Base-by-base conservation (phyloP, 2,113 vertebrate species). In the Phoenicopterus ruber region DNA sequence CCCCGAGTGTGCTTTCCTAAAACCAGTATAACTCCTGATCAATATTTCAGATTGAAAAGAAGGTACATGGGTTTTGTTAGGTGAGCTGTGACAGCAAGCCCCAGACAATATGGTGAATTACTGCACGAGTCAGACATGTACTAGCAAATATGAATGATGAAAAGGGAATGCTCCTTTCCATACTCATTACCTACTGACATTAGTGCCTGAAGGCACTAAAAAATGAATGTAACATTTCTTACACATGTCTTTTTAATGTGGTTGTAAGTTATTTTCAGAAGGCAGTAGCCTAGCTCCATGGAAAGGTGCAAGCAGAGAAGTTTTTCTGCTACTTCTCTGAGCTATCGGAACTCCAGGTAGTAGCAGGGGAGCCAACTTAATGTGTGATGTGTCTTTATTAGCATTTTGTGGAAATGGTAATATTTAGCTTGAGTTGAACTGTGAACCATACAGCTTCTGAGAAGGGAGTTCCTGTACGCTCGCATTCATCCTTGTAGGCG, bases 201-300 rank as follows among this genome's bases (percentile, higher is more conserved):
- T 59, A 47, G 38, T 8, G 5, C 61, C 52, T 67, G 16, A 24
- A 58, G 90, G 44, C 49, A 54, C 40, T 76, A 22, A 91, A 80
- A 92, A 91, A 31, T 87, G 29, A 44, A 34, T 29, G 19, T 72
- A 54, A 29, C 29, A 15, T 69, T 91, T 85, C 54, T 90, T 61
- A 62, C 20, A 22, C 11, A 8, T 52, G 40, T 57, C 47, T 71
- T 85, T 76, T 76, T 78, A 67, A 69, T 65, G 65, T 28, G n/a
- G 29, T 66, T 88, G 1, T 29, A 86, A 84, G 63, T 59, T 90
- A 54, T 71, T 89, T 91, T 91, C 74, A 73, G 44, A 91, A 91
- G 36, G 14, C 0, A 0, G 17, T 40, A 25, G 42, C 82, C n/a
- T 57, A 63, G 26, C 58, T 82, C 24, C 29, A 3, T 29, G 20